A percentile compares a stretch with the other conserved stretches of the same genome.
phyloP scores from a whole-genome alignment of 2,797 vertebrate species.

The Sebastes miniatus region DNA sequence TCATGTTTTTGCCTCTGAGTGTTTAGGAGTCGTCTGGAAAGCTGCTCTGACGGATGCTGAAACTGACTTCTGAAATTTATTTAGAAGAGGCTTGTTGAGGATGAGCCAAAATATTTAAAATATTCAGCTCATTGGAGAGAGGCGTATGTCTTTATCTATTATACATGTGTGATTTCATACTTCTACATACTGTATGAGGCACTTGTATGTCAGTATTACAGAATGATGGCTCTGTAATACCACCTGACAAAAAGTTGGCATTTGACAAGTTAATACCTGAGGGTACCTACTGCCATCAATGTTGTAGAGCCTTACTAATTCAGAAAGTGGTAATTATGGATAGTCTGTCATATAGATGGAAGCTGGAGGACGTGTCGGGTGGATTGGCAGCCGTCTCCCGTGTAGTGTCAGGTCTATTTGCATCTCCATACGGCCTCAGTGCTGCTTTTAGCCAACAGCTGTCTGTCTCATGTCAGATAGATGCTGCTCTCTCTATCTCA shows the following conservation, averaged over 20 bases:
- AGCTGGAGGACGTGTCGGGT: conserved; percentile 7
- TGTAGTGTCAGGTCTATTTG: conserved; percentile 41
- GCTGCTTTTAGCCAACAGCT: conserved; percentile 34
- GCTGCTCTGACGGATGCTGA: neutral
- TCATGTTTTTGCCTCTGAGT: neutral
- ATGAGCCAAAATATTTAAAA: neutral
- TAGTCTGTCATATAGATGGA: conserved; percentile 28
- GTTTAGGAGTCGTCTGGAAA: neutral
- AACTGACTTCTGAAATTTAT: neutral
- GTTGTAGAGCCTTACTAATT: conserved; percentile 10
- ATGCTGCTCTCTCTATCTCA: conserved; percentile 16
- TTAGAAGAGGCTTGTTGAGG: neutral
- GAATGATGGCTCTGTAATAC: neutral
- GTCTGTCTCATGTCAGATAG: conserved; percentile 38
- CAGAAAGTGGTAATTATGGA: conserved; percentile 42
- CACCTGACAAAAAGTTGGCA: conserved; percentile 10
- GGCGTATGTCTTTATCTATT: neutral
- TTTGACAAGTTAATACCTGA: conserved; percentile 27
- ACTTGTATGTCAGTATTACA: neutral
- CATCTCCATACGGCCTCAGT: conserved; percentile 17
- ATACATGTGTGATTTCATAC: neutral
- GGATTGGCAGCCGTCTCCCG: conserved; percentile 42
- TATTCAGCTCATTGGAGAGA: neutral
- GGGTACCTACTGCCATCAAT: conserved; percentile 11
- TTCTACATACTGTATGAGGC: neutral